These are phyloP conservation scores for Paradisaea rubra DNA, from an alignment of 2,113 vertebrate species.

Conservation along the genomic window DNA sequence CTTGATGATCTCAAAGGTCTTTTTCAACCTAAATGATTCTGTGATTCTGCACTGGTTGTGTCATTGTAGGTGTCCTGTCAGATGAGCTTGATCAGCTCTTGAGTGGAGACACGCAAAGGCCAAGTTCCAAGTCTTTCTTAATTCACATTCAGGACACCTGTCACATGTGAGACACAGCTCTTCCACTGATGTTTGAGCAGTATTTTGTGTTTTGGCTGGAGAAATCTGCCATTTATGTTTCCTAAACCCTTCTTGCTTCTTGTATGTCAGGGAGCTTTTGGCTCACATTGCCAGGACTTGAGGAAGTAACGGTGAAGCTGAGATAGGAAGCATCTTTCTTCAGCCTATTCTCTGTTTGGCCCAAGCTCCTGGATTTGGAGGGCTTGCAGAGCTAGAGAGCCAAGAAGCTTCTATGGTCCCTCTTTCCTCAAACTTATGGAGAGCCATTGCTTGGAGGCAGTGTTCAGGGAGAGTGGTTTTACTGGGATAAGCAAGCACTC, in stretches of 20 bases:
- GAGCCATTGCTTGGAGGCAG: background rate
- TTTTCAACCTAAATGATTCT: background rate
- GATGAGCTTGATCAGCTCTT: background rate
- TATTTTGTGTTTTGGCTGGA: background rate
- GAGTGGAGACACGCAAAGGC: background rate
- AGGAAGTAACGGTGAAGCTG: background rate
- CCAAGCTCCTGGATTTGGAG: background rate
- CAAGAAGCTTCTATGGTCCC: background rate
- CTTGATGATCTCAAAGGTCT: background rate
- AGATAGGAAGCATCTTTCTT: background rate
- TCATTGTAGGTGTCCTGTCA: background rate
- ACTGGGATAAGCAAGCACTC: background rate
- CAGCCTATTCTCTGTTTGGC: background rate
- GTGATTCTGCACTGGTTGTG: background rate
- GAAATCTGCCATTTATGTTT: background rate
- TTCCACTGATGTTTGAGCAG: background rate
- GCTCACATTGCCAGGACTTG: accelerated
- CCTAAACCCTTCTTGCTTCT: background rate
- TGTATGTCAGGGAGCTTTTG: background rate
- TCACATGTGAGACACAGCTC: background rate
- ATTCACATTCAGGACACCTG: background rate
- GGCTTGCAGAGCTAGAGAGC: background rate
- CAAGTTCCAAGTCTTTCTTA: background rate
- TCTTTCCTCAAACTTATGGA: background rate
- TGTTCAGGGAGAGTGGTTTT: background rate